Conservation (phyloP, 2,113 vertebrate species). For the Camelus dromedarius region DNA sequence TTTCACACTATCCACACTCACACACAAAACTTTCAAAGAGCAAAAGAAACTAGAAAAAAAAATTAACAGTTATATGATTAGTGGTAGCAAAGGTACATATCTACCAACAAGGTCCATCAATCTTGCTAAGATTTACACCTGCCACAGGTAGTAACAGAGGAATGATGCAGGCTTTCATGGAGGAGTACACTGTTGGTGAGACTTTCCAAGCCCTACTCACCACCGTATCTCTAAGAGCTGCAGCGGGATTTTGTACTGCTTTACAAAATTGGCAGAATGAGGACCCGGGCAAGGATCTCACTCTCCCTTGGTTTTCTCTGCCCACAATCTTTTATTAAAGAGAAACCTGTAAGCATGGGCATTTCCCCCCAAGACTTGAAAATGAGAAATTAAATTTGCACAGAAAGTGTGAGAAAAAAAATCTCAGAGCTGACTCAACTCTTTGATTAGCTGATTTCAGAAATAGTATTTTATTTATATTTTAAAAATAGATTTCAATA, state of each 20-base stretch:
- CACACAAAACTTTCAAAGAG: not conserved
- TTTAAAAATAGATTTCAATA: not conserved
- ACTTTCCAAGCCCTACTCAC: not conserved
- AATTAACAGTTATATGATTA: not conserved
- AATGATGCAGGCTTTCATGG: not conserved
- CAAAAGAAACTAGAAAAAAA: not conserved
- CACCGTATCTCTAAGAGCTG: not conserved
- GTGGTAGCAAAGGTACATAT: not conserved
- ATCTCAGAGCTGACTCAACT: not conserved
- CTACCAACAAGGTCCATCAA: not conserved
- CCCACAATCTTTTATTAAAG: not conserved
- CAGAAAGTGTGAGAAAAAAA: constrained; percentile 31
- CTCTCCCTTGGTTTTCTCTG: not conserved
- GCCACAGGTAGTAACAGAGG: not conserved
- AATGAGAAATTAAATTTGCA: not conserved
- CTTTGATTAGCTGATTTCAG: not conserved
- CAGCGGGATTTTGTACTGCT: not conserved
- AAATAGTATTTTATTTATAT: not conserved
- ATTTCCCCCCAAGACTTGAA: not conserved
- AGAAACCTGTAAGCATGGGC: not conserved
- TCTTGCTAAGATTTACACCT: not conserved
- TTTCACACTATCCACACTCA: not conserved
- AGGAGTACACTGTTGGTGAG: not conserved
- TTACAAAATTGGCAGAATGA: not conserved
- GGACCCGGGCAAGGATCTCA: not conserved